Conservation (phyloP, 1,140 invertebrate genomes). For the silkworm (Bombyx mori) region DNA sequence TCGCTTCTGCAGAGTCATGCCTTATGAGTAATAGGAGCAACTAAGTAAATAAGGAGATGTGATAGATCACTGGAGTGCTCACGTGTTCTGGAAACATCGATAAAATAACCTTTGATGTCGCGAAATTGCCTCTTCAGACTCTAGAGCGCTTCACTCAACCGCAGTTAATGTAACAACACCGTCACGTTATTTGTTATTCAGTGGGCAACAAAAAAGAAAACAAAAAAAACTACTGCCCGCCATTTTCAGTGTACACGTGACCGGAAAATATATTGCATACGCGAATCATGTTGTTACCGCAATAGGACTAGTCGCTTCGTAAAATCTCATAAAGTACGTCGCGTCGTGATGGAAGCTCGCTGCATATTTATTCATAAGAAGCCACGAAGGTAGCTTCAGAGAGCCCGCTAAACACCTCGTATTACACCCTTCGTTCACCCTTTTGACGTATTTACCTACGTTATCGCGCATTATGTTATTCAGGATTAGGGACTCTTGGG, state of each 20-base stretch:
- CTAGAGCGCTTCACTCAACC: background rate
- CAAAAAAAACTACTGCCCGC: conserved; percentile 22
- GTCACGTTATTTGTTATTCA: conserved; percentile 29
- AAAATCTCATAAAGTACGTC: conserved; percentile 1
- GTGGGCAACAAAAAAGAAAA: conserved; percentile 17
- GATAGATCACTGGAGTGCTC: conserved; percentile 14
- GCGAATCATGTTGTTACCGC: conserved; percentile 13
- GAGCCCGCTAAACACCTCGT: conserved; percentile 16
- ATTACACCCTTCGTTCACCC: conserved; percentile 18
- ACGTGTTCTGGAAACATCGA: conserved; percentile 6
- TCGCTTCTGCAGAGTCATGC: conserved; percentile 7
- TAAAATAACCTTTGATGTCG: conserved; percentile 17
- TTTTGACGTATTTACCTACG: conserved; percentile 17
- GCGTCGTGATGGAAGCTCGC: conserved; percentile 8
- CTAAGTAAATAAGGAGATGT: conserved; percentile 9
- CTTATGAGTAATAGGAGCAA: conserved; percentile 11
- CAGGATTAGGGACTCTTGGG: conserved; percentile 18
- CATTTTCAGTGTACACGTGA: conserved; percentile 47
- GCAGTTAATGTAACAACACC: background rate
- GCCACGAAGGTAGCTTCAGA: conserved; percentile 6
- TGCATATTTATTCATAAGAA: conserved; percentile 20
- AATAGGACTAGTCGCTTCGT: background rate
- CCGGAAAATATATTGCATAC: conserved; percentile 21
- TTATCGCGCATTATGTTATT: conserved; percentile 21
- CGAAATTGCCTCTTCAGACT: background rate